Conservation (phyloP, 2,888 invertebrate species). For the Drosophila vallismaia region DNA sequence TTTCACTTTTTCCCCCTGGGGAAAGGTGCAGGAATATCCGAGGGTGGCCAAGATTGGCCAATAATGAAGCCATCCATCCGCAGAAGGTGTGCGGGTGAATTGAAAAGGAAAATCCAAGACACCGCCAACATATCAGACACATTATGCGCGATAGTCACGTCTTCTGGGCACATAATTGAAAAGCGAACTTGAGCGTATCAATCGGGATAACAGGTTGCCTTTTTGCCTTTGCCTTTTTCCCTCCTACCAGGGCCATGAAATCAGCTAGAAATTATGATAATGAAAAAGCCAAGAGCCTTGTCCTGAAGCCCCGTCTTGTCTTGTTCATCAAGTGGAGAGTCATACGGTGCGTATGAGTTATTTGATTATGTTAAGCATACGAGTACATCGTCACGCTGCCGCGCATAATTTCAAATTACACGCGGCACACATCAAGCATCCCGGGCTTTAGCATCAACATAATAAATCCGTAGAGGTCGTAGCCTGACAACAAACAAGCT, state of each 20-base stretch:
- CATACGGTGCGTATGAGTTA: slow-evolving; percentile 65
- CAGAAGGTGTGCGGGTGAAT: slow-evolving; percentile 52
- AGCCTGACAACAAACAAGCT: slow-evolving; percentile 70
- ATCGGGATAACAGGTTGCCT: slow-evolving; percentile 60
- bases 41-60: slow-evolving; percentile 12
- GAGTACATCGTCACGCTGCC: slow-evolving; percentile 48
- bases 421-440: slow-evolving; percentile 50
- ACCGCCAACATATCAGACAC: slow-evolving; percentile 47
- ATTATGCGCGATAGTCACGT: slow-evolving; percentile 73
- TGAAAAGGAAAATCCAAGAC: slow-evolving; percentile 14
- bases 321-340: slow-evolving; percentile 39
- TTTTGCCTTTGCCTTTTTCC: background rate
- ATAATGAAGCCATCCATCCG: slow-evolving; percentile 62
- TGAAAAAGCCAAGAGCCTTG: slow-evolving; percentile 47
- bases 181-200: slow-evolving; percentile 73
- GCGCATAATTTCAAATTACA: slow-evolving; percentile 74
- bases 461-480: slow-evolving; percentile 68
- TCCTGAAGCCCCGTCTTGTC: slow-evolving; percentile 27
- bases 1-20: slow-evolving; percentile 23
- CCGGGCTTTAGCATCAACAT: slow-evolving; percentile 59
- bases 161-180: slow-evolving; percentile 71
- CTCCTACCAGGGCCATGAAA: slow-evolving; percentile 54
- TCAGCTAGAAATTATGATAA: slow-evolving; percentile 77
- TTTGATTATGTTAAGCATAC: slow-evolving; percentile 75
- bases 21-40: background rate